Percentiles rank a stretch among this genome's conserved stretches.
Evolutionary conservation across 2,113 vertebrate species (phyloP).

Genomic region (Corythornis madagascariensis): DNA sequence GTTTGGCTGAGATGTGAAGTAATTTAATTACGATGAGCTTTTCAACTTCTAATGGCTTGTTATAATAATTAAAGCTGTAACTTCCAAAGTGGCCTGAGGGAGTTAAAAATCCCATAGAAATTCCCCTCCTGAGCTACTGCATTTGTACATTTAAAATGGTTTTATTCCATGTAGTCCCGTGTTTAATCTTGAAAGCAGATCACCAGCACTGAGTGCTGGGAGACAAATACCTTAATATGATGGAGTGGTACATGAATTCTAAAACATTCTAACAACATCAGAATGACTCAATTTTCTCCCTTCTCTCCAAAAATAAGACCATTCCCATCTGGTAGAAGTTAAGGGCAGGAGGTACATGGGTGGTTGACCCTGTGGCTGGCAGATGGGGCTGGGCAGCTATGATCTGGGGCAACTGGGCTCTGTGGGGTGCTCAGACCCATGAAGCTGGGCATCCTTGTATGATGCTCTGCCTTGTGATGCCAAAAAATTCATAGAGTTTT

Average conservation of each 20-base stretch:
- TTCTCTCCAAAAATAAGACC: neutral
- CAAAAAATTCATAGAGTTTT: neutral
- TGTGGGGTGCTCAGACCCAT: accelerated
- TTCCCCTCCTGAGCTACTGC: neutral
- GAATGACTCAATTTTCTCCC: neutral
- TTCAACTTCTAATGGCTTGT: slow-evolving; percentile 25
- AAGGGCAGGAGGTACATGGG: neutral
- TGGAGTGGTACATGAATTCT: neutral
- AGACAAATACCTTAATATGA: neutral
- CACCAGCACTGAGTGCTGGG: neutral
- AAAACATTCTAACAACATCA: neutral
- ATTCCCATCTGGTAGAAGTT: neutral
- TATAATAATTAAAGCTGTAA: slow-evolving; percentile 21
- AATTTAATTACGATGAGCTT: slow-evolving; percentile 49
- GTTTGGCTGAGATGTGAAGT: neutral
- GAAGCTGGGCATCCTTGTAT: neutral
- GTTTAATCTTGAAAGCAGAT: slow-evolving; percentile 12
- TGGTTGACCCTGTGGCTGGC: neutral
- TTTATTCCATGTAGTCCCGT: neutral
- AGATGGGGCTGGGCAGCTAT: neutral
- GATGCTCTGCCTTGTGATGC: accelerated
- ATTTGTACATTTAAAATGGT: neutral
- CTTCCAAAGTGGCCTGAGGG: neutral
- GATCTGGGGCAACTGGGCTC: neutral
- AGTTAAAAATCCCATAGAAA: slow-evolving; percentile 33